Evolutionary conservation across 2,888 invertebrate genomes (phyloP), one percentile per base, ranked within the genome.

Genomic region (Troglohyphantes excavatus): DNA sequence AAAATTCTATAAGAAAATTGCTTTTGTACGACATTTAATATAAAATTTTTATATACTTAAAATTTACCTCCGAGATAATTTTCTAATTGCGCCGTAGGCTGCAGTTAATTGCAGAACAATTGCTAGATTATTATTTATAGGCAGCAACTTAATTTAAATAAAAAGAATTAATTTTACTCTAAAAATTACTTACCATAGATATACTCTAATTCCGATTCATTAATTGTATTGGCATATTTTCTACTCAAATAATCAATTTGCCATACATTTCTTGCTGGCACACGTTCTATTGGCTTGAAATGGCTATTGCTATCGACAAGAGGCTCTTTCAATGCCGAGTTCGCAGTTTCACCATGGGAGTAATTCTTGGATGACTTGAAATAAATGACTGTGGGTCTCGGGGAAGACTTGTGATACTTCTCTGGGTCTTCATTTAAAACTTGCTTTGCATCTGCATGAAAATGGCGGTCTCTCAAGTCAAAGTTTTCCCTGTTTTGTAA

Each of bases 301-400:
- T 9, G 33, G 23, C 7, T 72, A 46, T 7, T n/a, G 53, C 53
- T 2, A 13, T 76, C 13, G 21, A 13, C 61, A 11, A 29, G 13
- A 76, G 7, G 17, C 13, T 61, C 17, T 19, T 76, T 33, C 23
- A 13, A 61, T 61, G 19, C 13, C 21, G 27, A 3, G 17, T 61
- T 39, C 11, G n/a, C n/a, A 21, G 46, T 21, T 19, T 9, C 9
- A 7, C 19, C 29, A n/a, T 23, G 19, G 2, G 59, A n/a, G 29
- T 23, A 2, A 72, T 61, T 72, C 17, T 72, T 82, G n/a, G 61
- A 26, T 2, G 23, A 13, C 68, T 61, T 82, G 17, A 70, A 82
- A 26, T 82, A 82, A 72, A 82, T 72, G 7, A 82, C 70, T 17
- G 82, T 82, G 21, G 82, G 82, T 39, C 59, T 82, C 13, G 68